Percentiles rank a stretch among this genome's conserved stretches.
Conservation (phyloP, 2,888 invertebrate genomes). For the Miltochrista miniata region DNA sequence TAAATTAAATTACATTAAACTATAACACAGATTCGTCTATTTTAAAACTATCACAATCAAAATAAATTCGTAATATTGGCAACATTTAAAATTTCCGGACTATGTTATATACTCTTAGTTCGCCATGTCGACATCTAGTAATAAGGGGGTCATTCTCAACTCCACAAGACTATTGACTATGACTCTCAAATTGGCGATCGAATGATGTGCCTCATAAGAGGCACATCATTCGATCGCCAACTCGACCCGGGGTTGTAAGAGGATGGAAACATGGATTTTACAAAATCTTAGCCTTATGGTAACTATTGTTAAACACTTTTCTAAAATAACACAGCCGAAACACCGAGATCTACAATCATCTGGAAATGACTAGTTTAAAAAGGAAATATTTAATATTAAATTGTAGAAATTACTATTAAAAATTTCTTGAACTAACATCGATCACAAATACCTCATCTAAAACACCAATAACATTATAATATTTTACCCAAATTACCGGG, state of each 20-base stretch:
- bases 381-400: conserved; percentile 24
- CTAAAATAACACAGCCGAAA: conserved; percentile 72
- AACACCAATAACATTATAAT: conserved; percentile 40
- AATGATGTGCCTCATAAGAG: no score
- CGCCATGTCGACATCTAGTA: no score
- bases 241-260: no score
- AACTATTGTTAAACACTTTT: conserved; percentile 19
- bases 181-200: no score
- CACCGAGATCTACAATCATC: conserved; percentile 63
- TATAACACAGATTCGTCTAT: conserved; percentile 45
- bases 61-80: conserved; percentile 50
- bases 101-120: no score
- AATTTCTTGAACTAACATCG: conserved; percentile 40
- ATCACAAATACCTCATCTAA: conserved; percentile 50
- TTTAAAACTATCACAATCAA: conserved; percentile 41
- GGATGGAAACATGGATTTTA: no score
- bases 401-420: no score
- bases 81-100: conserved; percentile 34
- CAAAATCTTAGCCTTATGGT: conserved; percentile 16
- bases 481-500: conserved; percentile 25
- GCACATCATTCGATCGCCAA: no score
- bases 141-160: no score
- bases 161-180: no score
- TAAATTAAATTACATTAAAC: no score
- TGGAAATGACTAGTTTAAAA: conserved; percentile 51